Percentiles rank a stretch among this genome's conserved stretches.
These are phyloP conservation scores for Tetragonula clypearis DNA, from an alignment of 1,140 invertebrate species.

Conservation along the genomic window DNA sequence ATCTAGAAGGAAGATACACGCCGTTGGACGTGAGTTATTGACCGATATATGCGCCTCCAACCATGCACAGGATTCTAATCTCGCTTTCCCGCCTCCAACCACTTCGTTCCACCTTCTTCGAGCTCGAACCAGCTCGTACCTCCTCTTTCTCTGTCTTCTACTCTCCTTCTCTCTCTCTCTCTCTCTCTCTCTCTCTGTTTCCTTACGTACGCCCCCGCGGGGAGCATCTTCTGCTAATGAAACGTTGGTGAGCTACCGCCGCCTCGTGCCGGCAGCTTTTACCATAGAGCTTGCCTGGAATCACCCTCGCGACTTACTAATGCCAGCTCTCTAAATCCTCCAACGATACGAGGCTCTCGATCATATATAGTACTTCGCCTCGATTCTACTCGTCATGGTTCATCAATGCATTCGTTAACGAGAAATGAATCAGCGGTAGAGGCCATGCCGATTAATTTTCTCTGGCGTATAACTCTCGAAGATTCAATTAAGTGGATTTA, in stretches of 20 bases:
- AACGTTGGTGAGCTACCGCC: conserved; percentile 81
- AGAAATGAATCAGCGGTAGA: conserved; percentile 31
- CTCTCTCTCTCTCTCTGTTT: conserved; percentile 41
- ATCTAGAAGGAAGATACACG: conserved; percentile 56
- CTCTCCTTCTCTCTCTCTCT: conserved; percentile 27
- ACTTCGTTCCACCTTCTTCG: conserved; percentile 63
- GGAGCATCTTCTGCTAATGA: conserved; percentile 82
- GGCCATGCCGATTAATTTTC: background rate
- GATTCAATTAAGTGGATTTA: background rate
- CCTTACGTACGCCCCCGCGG: conserved; percentile 69
- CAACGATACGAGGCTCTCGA: conserved; percentile 32
- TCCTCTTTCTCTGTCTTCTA: conserved; percentile 6
- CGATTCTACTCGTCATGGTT: conserved; percentile 57
- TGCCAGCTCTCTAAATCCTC: conserved; percentile 50
- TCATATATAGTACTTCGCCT: conserved; percentile 65
- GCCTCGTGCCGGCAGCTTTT: conserved; percentile 78
- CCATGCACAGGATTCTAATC: conserved; percentile 80
- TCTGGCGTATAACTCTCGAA: background rate
- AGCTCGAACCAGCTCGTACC: conserved; percentile 58
- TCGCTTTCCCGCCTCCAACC: conserved; percentile 72
- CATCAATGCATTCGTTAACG: conserved; percentile 26
- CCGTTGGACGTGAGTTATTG: conserved; percentile 64
- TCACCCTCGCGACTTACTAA: conserved; percentile 76
- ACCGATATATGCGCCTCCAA: conserved; percentile 71
- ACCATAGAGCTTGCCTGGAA: conserved; percentile 59